Evolutionary conservation across 2,888 invertebrate genomes (phyloP), one percentile per base, ranked within the genome.

Genomic region (Caenorhabditis angaria): DNA sequence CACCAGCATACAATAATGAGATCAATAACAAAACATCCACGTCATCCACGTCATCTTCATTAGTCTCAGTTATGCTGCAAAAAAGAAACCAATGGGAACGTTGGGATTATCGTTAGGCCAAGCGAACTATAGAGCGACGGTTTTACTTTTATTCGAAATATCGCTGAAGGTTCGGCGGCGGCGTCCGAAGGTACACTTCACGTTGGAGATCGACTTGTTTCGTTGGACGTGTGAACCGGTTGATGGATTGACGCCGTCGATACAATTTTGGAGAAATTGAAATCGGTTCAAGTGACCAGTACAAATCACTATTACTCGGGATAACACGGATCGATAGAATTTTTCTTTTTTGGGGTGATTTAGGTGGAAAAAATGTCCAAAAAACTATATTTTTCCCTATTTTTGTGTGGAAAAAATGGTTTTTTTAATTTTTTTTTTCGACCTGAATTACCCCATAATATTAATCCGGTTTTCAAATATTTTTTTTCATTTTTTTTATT

Each of bases 221-320:
- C 82, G 22, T 67, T 87, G 14, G 83, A 86, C 59, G 85, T n/a
- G 78, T 8, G 77, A 81, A 53, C 57, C 78, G 5, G 83, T 86
- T 22, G 82, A 81, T 8, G 78, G 83, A 53, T 73, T 80, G 29
- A 76, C 77, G 24, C 84, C 85, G 4, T 56, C 74, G 4, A n/a
- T n/a, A 78, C 76, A 14, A 84, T 87, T 47, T 81, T 85, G 35
- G 85, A 84, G 59, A 69, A 77, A 53, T 85, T 89, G 71, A 77
- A 85, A 75, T 59, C 75, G 28, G 72, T 83, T 55, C 75, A 68
- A 50, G 85, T n/a, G 82, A 27, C 81, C 80, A 22, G 76, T 83
- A 14, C 71, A 74, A 25, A 78, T 85, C 50, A 76, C 76, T 47
- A 82, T 84, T 35, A 81, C 77, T 24, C 74, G 83, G 18, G 75